Base-by-base conservation (phyloP, 2,888 invertebrate genomes). In the Mechanitis mazaeus region DNA sequence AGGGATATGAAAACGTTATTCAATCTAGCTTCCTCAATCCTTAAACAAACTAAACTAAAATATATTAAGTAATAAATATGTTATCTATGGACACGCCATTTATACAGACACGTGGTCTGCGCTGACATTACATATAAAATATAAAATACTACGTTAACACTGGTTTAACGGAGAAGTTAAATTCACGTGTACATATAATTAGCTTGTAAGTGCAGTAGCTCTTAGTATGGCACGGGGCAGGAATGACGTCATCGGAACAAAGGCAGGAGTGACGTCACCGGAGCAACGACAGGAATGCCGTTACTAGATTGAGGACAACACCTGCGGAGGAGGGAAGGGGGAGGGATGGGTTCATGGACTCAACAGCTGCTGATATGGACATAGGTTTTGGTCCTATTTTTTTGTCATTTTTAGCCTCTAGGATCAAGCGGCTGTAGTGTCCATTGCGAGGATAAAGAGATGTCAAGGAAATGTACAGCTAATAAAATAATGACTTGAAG, bases 221-320 rank as follows among this genome's bases (percentile, higher is more conserved):
- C 31, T 31, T 31, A 7, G 50, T 31, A 50, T 31, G 50, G 50
- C 47, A 35, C 46, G 31, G 7, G 46, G 58, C 3, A 2, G 54
- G 35, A 45, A 42, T 59, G 45, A 59, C 59, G 59, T 59, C 50
- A 59, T 54, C n/a, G 63, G 12, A 33, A 35, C 54, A 6, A 20
- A 9, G 42, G 42, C 42, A 11, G 3, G 31, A 42, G 42, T 42
- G 9, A 9, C 42, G 42, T 42, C 47, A 35, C 46, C 42, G 38
- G 7, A 2, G 50, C 20, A 12, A 38, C 12, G 46, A 38, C 6
- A 2, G 33, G 35, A 45, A 42, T 59, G 50, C 56, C 63, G 59
- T 59, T 50, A 56, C 46, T 72, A 54, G 63, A 73, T 67, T 59
- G 73, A 72, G 54, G 63, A 31, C 64, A 71, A 71, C 65, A 78